Base-by-base conservation (phyloP, 2,113 vertebrate genomes). In the Mirounga angustirostris region DNA sequence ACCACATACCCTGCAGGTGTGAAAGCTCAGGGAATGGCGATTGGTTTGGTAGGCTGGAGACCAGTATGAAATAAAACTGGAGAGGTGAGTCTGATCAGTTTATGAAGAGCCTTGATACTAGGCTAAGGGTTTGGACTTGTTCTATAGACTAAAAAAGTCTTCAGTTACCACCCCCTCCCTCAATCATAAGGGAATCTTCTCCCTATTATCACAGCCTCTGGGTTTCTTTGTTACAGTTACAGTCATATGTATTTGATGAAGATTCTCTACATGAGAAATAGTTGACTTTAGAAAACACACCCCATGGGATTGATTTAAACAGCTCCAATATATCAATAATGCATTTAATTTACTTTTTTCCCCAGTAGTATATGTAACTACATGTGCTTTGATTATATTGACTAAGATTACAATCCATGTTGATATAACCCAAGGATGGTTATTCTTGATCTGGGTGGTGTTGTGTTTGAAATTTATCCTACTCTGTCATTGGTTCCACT, bases 351-450 rank as follows among this genome's bases (percentile, higher is more conserved):
- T 89, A 46, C 78, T 94, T 89, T 14, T 95, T 13, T 67, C 33
- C 21, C 56, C n/a, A 52, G 3, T 65, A 78, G 11, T 92, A 52
- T 83, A 87, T 94, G 50, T 96, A 96, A 63, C n/a, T 80, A 76
- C 56, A 81, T 80, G 58, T 63, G 52, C 36, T 96, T 96, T 97
- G 56, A 81, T 81, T 96, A 54, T 82, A 81, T 81, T 94, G 56
- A 84, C 80, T 92, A 73, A 90, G 69, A 67, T 90, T 54, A 50
- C 9, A 92, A 7, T 87, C 67, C 46, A 89, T 21, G 19, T 81
- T 94, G 36, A 69, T 54, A 86, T 36, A 95, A 84, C 63, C 63
- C 4, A 63, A 86, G 43, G 86, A 61, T 85, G n/a, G 18, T 87
- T 92, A 63, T 80, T 96, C 79, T 58, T 92, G 36, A 74, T 90